Evolutionary conservation across 1,140 invertebrate species (phyloP), one percentile per base, ranked within the genome.

Genomic region (Antheraea mylitta): DNA sequence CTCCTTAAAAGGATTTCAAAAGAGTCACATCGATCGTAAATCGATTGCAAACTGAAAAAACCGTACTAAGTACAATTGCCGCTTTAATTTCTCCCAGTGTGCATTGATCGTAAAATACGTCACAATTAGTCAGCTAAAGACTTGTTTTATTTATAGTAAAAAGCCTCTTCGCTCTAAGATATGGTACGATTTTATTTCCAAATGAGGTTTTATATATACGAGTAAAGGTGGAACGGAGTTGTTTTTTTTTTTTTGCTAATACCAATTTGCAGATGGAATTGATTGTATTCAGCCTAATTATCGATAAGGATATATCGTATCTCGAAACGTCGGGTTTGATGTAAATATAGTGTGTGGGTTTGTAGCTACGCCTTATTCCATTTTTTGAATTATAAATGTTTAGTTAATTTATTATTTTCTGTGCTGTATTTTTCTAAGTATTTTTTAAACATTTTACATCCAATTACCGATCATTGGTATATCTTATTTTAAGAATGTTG

Each of bases 81-180:
- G 62, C 73, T 79, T 30, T 85, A 84, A 84, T 84, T 81, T 83
- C 75, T 72, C 71, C 65, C 74, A 69, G 73, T 71, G 73, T 72
- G 72, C 71, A 64, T 64, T 60, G 79, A 75, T 85, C 84, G 81
- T 88, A 85, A 87, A 84, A 82, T 85, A 83, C 79, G 71, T 79
- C 75, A 80, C 86, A 88, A 86, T 88, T 88, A 88, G 81, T 84
- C 79, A 77, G 69, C 72, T 75, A 82, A 81, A 82, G 74, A 77
- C 78, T 71, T 71, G 69, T 48, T 79, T 81, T 81, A 79, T 81
- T 77, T 77, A 76, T 79, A 77, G 77, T 76, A 81, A 82, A 84
- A 82, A 78, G 67, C 22, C 67, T 67, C 58, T 59, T 68, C 36
- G 45, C 68, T 69, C 65, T 77, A 76, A 81, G 70, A 73, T 81